Base-by-base conservation (phyloP, 2,113 vertebrate genomes). In the Pipra filicauda region DNA sequence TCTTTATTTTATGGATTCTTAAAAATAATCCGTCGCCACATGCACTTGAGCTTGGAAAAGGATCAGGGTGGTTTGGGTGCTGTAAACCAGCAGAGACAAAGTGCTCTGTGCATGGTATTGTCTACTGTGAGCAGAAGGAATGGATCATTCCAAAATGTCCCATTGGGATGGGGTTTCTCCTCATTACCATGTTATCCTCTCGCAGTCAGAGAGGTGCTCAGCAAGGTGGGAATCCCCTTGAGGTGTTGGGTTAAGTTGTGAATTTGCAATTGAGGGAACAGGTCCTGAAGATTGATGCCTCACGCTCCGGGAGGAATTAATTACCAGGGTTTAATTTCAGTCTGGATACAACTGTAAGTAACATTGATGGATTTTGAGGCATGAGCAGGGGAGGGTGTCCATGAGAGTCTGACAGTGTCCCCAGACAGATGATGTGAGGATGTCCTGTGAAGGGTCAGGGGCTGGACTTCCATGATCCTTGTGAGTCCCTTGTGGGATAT, bases 211-310 rank as follows among this genome's bases (percentile, higher is more conserved):
- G 37, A 16, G 2, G 2, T 9, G 12, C 27, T 77, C 37, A 23
- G 2, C 1, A 1, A 1, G 1, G 2, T 8, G 7, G 46, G 43
- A 69, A 41, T 23, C 64, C 35, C 5, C 1, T 1, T 14, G 18
- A 46, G 31, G 2, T 31, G 4, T 22, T 62, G 77, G 30, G 22
- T 52, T 52, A 37, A 66, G 4, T 4, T 62, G n/a, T 13, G 46
- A 52, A 19, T 74, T n/a, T 57, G 15, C 4, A 10, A 1, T 1
- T 44, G 59, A 37, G 39, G 4, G 24, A 70, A 2, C 11, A 28
- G 49, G 28, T 61, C n/a, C 24, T 11, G 39, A 2, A 7, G 48
- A 1, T 13, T 24, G 23, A 23, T 48, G 44, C 13, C 48, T 55
- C 22, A 0, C 20, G 0, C 54, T 23, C 22, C 21, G 9, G 9